phyloP scores from a whole-genome alignment of 1,140 invertebrate genomes.

The Pseudomyrmex flavicornis region DNA sequence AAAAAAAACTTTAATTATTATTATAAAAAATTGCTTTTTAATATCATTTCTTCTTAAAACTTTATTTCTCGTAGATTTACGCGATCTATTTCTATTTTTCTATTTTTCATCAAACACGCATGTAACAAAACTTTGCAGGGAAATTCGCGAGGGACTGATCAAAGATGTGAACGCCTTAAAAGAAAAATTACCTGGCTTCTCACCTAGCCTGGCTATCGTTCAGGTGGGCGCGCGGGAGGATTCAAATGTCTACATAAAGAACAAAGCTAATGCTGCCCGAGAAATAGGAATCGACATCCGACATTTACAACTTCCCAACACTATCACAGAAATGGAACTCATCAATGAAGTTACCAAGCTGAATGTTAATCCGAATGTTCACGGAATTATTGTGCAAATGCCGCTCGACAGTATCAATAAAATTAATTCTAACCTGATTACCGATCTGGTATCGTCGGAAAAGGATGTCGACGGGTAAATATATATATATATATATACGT shows the following conservation, averaged over 20 bases:
- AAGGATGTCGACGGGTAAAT: constrained; percentile 98
- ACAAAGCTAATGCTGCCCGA: constrained; percentile 97
- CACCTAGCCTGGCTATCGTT: constrained; percentile 92
- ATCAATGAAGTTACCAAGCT: constrained; percentile 90
- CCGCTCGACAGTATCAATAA: constrained; percentile 93
- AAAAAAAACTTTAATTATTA: neutral
- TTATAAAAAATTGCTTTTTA: neutral
- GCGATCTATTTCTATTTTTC: neutral
- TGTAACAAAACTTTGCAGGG: constrained; percentile 85
- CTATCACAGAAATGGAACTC: constrained; percentile 93
- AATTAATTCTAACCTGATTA: constrained; percentile 95
- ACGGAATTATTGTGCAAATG: constrained; percentile 99
- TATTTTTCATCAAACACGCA: neutral
- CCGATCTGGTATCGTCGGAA: constrained; percentile 92
- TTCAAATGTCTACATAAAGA: constrained; percentile 99
- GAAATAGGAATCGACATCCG: constrained; percentile 95
- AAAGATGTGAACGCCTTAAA: constrained; percentile 88
- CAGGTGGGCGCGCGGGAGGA: constrained; percentile 98
- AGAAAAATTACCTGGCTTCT: constrained; percentile 87
- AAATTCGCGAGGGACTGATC: constrained; percentile 90
- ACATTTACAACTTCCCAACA: constrained; percentile 93
- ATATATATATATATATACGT: neutral
- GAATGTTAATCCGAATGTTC: constrained; percentile 93
- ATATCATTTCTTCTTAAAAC: neutral
- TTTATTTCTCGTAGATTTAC: constrained; percentile 4